Evolutionary conservation across 2,888 invertebrate species (phyloP).

Genomic region (Zhuqinia jingwanae): DNA sequence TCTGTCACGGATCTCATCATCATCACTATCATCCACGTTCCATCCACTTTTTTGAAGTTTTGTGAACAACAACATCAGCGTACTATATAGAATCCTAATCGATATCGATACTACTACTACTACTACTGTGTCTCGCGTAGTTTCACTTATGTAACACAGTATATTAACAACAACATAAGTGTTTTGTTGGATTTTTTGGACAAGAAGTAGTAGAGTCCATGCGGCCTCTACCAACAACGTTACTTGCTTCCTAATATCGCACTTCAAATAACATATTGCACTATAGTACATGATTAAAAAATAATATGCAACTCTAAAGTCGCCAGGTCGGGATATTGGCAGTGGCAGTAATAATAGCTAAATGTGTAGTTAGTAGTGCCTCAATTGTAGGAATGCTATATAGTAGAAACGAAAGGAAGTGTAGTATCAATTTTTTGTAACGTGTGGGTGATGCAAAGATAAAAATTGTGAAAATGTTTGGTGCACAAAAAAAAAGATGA

Average conservation of each 20-base stretch:
- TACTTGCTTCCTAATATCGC: background rate
- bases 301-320: conserved; percentile 14
- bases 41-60: conserved; percentile 23
- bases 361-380: background rate
- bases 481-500: conserved; percentile 37
- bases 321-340: conserved; percentile 10
- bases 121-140: conserved; percentile 25
- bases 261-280: background rate
- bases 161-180: conserved; percentile 23
- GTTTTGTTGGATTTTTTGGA: conserved; percentile 18
- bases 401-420: conserved; percentile 10
- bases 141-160: conserved; percentile 14
- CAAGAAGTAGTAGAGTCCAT: conserved; percentile 38
- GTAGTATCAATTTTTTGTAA: conserved; percentile 12
- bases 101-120: too few species aligned
- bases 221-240: conserved; percentile 12
- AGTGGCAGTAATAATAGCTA: background rate
- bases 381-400: conserved; percentile 13
- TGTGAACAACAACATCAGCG: conserved; percentile 9
- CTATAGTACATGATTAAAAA: conserved; percentile 6
- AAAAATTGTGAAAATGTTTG: conserved; percentile 38
- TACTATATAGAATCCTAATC: conserved; percentile 56
- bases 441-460: conserved; percentile 37
- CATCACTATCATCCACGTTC: conserved; percentile 12
- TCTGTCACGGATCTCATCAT: conserved; percentile 44